phyloP scores from a whole-genome alignment of 1,140 invertebrate genomes.

The Halesus radiatus region DNA sequence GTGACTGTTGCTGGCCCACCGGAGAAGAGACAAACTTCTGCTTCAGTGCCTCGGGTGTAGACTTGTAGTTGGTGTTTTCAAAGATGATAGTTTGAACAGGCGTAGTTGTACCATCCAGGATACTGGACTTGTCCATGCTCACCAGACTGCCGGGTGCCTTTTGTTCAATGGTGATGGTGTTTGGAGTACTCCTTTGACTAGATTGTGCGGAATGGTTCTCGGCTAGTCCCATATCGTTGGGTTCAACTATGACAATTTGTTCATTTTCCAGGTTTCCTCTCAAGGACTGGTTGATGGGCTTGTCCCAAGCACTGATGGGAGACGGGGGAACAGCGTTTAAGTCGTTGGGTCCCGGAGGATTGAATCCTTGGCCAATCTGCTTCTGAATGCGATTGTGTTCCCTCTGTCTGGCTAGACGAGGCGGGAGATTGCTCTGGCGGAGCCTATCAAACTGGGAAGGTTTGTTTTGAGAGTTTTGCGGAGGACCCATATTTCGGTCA shows the following conservation, averaged over 20 bases:
- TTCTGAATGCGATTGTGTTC: conserved; percentile 63
- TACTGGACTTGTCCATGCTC: conserved; percentile 67
- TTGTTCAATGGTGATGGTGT: conserved; percentile 68
- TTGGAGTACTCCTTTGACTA: conserved; percentile 73
- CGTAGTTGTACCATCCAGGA: conserved; percentile 79
- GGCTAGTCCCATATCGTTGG: conserved; percentile 60
- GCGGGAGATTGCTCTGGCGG: conserved; percentile 76
- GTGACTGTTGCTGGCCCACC: conserved; percentile 61
- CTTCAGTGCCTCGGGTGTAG: conserved; percentile 73
- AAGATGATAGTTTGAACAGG: conserved; percentile 92
- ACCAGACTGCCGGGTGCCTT: conserved; percentile 57
- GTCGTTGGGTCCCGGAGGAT: conserved; percentile 64
- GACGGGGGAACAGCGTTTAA: conserved; percentile 74
- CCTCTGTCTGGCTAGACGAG: conserved; percentile 84
- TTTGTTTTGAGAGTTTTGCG: conserved; percentile 52
- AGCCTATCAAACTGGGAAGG: conserved; percentile 73
- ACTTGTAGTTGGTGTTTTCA: conserved; percentile 92
- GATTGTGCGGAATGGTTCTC: conserved; percentile 67
- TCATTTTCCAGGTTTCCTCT: conserved; percentile 45
- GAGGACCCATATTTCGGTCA: conserved; percentile 64
- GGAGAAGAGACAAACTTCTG: conserved; percentile 73
- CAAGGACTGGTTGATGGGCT: conserved; percentile 80
- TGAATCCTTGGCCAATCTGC: conserved; percentile 51
- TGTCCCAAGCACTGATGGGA: conserved; percentile 87
- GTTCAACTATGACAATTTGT: conserved; percentile 60